A percentile compares a stretch with the other conserved stretches of the same genome.
These are phyloP conservation scores for Lymantria monacha DNA, from an alignment of 2,888 invertebrate genomes.

Conservation along the genomic window DNA sequence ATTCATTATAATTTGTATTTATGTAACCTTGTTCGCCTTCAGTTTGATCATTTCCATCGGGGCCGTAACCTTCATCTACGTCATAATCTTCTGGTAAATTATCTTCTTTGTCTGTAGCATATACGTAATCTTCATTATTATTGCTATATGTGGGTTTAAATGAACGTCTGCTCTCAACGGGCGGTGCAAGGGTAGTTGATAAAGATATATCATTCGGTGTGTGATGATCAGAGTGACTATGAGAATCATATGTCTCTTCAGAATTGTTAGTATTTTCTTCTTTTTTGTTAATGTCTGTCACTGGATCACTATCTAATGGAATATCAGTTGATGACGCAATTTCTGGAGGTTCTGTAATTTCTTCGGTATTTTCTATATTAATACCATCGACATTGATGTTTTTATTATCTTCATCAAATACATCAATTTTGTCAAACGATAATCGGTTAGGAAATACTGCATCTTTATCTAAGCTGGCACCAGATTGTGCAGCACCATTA, in stretches of 20 bases:
- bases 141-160: slow-evolving; percentile 53
- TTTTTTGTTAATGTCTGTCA: slow-evolving; percentile 33
- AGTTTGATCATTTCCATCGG: slow-evolving; percentile 65
- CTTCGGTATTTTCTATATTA: slow-evolving; percentile 21
- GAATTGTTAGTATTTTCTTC: slow-evolving; percentile 29
- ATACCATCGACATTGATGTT: slow-evolving; percentile 60
- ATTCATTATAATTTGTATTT: slow-evolving; percentile 84
- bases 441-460: slow-evolving; percentile 67
- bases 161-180: slow-evolving; percentile 58
- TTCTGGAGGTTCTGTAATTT: slow-evolving; percentile 22
- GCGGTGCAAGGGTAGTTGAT: slow-evolving; percentile 38
- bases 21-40: slow-evolving; percentile 74
- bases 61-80: slow-evolving; percentile 59
- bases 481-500: slow-evolving; percentile 91
- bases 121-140: slow-evolving; percentile 61
- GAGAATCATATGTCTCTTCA: slow-evolving; percentile 47
- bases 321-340: slow-evolving; percentile 27
- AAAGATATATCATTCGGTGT: slow-evolving; percentile 33
- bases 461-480: slow-evolving; percentile 86
- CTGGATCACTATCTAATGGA: slow-evolving; percentile 26
- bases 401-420: slow-evolving; percentile 65
- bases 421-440: slow-evolving; percentile 70
- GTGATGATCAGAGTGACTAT: slow-evolving; percentile 70
- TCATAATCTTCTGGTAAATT: slow-evolving; percentile 66
- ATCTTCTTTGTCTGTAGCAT: slow-evolving; percentile 64